Evolutionary conservation across 2,113 vertebrate genomes (phyloP), one percentile per base, ranked within the genome.

Genomic region (Thunnus maccoyii): DNA sequence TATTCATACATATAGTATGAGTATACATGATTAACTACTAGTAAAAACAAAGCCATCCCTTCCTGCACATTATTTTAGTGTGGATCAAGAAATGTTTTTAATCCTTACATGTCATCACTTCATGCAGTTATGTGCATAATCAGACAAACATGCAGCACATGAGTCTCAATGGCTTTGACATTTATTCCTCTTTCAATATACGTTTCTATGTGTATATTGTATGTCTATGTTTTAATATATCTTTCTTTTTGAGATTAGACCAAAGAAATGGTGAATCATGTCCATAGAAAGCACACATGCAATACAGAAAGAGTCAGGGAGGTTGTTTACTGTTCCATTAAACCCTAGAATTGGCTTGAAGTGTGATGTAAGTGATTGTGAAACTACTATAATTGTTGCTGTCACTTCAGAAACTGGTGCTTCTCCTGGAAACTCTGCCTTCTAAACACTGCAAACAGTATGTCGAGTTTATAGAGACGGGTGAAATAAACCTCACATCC

Each of bases 301-400:
- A 67, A 67, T 46, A n/a, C 25, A 56, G 15, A 17, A 14, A 22
- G 5, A 18, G 12, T 46, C 50, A 36, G 50, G 14, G 47, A 50
- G 20, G 46, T 41, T 3, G 61, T 52, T 55, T 17, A 27, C n/a
- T 17, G 17, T 56, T 55, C 54, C 54, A 32, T 66, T 66, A 67
- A 32, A 79, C 10, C 46, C 27, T 5, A 44, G 1, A 67, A 46
- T 20, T 25, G 22, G 13, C 20, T 41, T 30, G 3, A 64, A 16
- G 16, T 48, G 51, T 55, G 51, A 79, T 72, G 54, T 56, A 61
- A 64, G 57, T 50, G 17, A 73, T 44, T 8, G 30, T 68, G 30
- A 73, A 73, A 73, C 36, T n/a, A 46, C 44, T 70, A 0, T 63
- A 77, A 77, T 77, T 77, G 54, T 58, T 64, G 74, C 47, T 70